Evolutionary conservation across 2,797 vertebrate species (phyloP).

Genomic region (Sebastes itinus): DNA sequence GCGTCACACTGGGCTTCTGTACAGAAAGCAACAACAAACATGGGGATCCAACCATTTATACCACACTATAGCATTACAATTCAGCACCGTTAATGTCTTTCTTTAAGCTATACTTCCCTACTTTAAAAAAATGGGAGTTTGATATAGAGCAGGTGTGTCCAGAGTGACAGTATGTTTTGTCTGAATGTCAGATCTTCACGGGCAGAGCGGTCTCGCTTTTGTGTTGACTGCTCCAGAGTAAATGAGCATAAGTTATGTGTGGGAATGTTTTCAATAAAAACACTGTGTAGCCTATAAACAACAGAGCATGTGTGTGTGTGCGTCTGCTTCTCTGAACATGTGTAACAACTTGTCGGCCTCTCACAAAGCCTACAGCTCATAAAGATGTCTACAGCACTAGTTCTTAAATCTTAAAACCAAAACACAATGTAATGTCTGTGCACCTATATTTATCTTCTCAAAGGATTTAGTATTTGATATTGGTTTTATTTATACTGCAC

Average conservation of each 20-base stretch:
- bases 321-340: neutral
- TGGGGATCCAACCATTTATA: neutral
- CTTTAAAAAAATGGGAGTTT: neutral
- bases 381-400: slow-evolving; percentile 16
- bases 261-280: slow-evolving; percentile 65
- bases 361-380: neutral
- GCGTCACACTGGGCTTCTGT: neutral
- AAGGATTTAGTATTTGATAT: neutral
- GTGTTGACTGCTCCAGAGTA: neutral
- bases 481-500: neutral
- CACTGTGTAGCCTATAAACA: slow-evolving; percentile 45
- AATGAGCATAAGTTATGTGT: slow-evolving; percentile 48
- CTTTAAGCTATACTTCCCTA: neutral
- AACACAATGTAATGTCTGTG: neutral
- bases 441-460: neutral
- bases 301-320: slow-evolving; percentile 5
- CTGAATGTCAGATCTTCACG: neutral
- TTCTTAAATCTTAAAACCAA: slow-evolving; percentile 4
- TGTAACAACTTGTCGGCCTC: neutral
- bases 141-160: neutral
- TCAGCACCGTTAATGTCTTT: neutral
- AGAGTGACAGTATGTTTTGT: neutral
- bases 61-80: neutral
- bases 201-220: neutral
- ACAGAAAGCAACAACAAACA: neutral